A percentile compares a stretch with the other conserved stretches of the same genome.
phyloP scores from a whole-genome alignment of 2,113 vertebrate species.

The Microtus richardsoni region DNA sequence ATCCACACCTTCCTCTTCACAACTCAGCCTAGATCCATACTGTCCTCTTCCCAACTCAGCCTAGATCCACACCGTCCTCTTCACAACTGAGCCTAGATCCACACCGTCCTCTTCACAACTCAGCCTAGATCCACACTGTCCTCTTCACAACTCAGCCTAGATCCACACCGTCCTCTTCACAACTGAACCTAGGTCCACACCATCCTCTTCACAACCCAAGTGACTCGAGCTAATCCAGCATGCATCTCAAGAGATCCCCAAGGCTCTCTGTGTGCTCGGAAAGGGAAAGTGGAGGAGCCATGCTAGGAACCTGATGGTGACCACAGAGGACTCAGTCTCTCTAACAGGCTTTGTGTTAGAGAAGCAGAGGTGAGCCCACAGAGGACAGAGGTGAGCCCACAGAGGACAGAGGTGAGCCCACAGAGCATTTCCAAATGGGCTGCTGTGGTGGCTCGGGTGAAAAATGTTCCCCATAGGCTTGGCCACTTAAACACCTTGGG shows the following conservation, averaged over 20 bases:
- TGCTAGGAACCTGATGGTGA: background rate
- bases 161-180: too few relatives aligned
- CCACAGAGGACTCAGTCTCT: fast-evolving
- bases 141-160: background rate
- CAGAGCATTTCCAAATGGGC: background rate
- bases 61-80: too few relatives aligned
- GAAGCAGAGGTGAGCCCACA: background rate
- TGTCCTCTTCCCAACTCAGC: too few relatives aligned
- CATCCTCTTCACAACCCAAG: background rate
- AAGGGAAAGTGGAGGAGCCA: too few relatives aligned
- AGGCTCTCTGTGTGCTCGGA: background rate
- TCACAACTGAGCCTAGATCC: too few relatives aligned
- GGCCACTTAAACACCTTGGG: too few relatives aligned
- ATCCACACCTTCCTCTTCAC: background rate
- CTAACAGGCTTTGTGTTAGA: background rate
- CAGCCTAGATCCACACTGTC: background rate
- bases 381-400: too few relatives aligned
- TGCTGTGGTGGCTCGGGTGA: background rate
- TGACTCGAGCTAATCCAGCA: background rate
- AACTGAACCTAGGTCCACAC: too few relatives aligned
- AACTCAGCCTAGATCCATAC: too few relatives aligned
- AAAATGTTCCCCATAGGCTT: background rate
- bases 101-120: too few relatives aligned
- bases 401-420: too few relatives aligned
- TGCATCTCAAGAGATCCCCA: too few relatives aligned